phyloP scores from a whole-genome alignment of 2,888 invertebrate species.

The Megaustenia siamemsis region DNA sequence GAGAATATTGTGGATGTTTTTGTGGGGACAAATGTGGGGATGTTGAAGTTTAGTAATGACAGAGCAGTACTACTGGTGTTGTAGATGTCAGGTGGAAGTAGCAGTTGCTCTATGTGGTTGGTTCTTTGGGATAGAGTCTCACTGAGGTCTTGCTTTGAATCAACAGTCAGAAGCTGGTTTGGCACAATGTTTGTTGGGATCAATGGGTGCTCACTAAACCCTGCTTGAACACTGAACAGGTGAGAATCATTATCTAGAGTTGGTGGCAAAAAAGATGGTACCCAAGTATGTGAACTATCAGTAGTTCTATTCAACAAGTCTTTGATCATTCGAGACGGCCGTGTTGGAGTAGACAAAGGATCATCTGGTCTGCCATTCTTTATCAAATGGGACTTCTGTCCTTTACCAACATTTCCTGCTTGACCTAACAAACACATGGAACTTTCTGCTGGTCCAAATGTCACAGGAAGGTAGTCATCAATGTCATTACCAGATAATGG shows the following conservation, averaged over 20 bases:
- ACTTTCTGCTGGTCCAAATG: background rate
- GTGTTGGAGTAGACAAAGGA: background rate
- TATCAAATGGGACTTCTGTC: background rate
- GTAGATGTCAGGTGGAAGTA: background rate
- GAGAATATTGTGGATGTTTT: background rate
- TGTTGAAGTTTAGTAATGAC: background rate
- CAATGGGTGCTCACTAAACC: background rate
- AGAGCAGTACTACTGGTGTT: background rate
- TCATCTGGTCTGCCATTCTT: background rate
- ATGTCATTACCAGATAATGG: background rate
- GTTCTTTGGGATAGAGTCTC: background rate
- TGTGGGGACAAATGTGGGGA: background rate
- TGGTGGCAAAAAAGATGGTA: background rate
- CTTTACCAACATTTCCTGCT: background rate
- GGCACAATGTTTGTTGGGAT: background rate
- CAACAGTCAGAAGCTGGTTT: constrained; percentile 10
- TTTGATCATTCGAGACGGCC: background rate
- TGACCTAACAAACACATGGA: background rate
- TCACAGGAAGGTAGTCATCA: constrained; percentile 15
- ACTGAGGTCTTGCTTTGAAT: background rate
- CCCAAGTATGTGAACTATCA: background rate
- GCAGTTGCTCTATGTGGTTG: background rate
- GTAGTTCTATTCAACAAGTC: background rate
- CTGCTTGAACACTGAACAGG: background rate
- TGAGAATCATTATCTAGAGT: background rate